These are phyloP conservation scores for Candidula unifasciata DNA, from an alignment of 2,888 invertebrate genomes.

Conservation along the genomic window DNA sequence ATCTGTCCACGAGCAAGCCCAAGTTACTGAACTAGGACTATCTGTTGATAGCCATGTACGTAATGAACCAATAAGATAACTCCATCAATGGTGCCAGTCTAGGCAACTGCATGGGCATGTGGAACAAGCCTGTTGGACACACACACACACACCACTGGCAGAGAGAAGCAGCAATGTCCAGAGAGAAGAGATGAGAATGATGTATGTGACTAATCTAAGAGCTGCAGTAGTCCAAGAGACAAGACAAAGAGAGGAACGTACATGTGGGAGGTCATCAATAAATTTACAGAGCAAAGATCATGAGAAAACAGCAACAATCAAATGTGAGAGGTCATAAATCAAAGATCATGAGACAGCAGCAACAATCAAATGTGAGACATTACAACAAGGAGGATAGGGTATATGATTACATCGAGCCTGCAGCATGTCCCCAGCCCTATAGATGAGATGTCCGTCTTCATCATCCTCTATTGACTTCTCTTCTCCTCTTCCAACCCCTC, in stretches of 20 bases:
- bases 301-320: too few species aligned
- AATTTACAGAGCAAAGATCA: slow-evolving; percentile 16
- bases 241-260: slow-evolving; percentile 36
- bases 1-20: not conserved
- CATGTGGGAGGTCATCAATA: not conserved
- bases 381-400: slow-evolving; percentile 55
- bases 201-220: not conserved
- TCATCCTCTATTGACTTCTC: slow-evolving; percentile 95
- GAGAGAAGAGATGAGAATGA: too few species aligned
- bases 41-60: too few species aligned
- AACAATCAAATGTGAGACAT: slow-evolving; percentile 58
- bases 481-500: slow-evolving; percentile 56
- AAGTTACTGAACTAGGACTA: too few species aligned
- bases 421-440: slow-evolving; percentile 98
- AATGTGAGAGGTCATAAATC: too few species aligned
- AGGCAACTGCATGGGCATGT: not conserved
- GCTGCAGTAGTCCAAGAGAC: not conserved
- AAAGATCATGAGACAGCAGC: not conserved
- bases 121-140: not conserved
- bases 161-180: too few species aligned
- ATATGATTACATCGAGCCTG: slow-evolving; percentile 91
- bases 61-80: too few species aligned
- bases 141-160: not conserved
- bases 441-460: slow-evolving; percentile 99
- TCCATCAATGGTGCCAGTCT: not conserved